Percentiles rank a stretch among this genome's conserved stretches.
These are phyloP conservation scores for Podarcis raffonei DNA, from an alignment of 2,113 vertebrate species.

Conservation along the genomic window DNA sequence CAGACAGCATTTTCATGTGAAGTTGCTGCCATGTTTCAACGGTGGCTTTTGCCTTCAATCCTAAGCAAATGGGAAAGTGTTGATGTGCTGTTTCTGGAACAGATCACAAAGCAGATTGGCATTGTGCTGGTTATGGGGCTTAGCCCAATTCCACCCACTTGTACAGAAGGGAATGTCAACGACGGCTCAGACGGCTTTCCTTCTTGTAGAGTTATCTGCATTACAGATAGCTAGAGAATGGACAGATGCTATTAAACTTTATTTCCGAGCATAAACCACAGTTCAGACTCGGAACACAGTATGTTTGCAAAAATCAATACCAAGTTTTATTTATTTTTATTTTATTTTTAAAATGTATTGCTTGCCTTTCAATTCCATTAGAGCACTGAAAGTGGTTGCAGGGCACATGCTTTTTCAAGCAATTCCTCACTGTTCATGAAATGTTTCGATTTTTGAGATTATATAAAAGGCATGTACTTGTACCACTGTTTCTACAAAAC, in stretches of 20 bases:
- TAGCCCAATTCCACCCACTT: conserved; percentile 19
- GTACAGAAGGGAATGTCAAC: conserved; percentile 9
- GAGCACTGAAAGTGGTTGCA: not conserved
- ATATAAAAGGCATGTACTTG: not conserved
- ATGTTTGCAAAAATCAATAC: conserved; percentile 4
- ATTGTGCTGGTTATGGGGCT: not conserved
- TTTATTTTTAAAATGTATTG: not conserved
- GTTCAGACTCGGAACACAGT: not conserved
- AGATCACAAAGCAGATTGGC: conserved; percentile 6
- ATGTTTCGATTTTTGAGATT: not conserved
- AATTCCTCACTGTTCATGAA: not conserved
- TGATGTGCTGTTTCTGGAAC: conserved; percentile 20
- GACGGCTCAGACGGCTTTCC: not conserved
- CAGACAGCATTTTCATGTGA: conserved; percentile 14
- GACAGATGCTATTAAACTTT: conserved; percentile 13
- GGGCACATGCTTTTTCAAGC: not conserved
- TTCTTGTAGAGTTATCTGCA: not conserved
- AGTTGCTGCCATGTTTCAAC: conserved; percentile 16
- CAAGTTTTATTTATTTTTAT: not conserved
- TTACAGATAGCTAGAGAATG: not conserved
- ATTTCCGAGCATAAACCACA: not conserved
- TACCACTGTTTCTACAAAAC: not conserved
- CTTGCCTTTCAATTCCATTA: not conserved
- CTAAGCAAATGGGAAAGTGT: conserved; percentile 10
- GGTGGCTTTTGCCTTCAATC: conserved; percentile 17